Evolutionary conservation across 2,113 vertebrate genomes (phyloP).

Genomic region (Hipposideros armiger): DNA sequence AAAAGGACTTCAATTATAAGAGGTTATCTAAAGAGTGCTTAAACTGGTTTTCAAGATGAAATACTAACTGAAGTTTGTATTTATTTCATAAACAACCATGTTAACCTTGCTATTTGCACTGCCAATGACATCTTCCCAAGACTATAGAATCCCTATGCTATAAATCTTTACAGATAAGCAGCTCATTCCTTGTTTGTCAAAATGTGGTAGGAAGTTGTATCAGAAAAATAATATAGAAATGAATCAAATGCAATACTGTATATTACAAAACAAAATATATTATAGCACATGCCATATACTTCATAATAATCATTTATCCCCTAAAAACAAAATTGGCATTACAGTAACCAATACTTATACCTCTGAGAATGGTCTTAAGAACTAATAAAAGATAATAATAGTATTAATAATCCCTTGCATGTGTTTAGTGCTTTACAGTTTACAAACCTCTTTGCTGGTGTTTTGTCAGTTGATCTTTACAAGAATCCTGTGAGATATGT

Average conservation of each 20-base stretch:
- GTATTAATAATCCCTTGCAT: constrained; percentile 46
- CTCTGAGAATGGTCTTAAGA: constrained; percentile 31
- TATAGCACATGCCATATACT: constrained; percentile 59
- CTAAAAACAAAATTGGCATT: constrained; percentile 61
- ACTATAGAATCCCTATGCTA: constrained; percentile 85
- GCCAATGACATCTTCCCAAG: constrained; percentile 87
- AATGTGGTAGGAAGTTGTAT: constrained; percentile 80
- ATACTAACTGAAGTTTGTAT: constrained; percentile 90
- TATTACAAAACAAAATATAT: constrained; percentile 74
- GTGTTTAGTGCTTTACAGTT: constrained; percentile 33
- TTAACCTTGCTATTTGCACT: constrained; percentile 90
- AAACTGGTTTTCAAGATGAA: constrained; percentile 88
- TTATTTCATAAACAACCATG: constrained; percentile 88
- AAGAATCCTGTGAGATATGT: not conserved
- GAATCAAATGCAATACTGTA: constrained; percentile 81
- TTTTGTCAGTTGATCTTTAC: not conserved
- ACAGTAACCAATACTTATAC: constrained; percentile 37
- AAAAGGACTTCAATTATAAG: constrained; percentile 87
- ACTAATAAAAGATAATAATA: constrained; percentile 41
- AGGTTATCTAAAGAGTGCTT: constrained; percentile 88
- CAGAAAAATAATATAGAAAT: constrained; percentile 87
- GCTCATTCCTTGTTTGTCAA: constrained; percentile 88
- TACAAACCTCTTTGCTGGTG: not conserved
- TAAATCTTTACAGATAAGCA: constrained; percentile 90
- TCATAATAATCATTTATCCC: constrained; percentile 64